These are phyloP conservation scores for Hedya salicella DNA, from an alignment of 2,888 invertebrate species.

Conservation along the genomic window DNA sequence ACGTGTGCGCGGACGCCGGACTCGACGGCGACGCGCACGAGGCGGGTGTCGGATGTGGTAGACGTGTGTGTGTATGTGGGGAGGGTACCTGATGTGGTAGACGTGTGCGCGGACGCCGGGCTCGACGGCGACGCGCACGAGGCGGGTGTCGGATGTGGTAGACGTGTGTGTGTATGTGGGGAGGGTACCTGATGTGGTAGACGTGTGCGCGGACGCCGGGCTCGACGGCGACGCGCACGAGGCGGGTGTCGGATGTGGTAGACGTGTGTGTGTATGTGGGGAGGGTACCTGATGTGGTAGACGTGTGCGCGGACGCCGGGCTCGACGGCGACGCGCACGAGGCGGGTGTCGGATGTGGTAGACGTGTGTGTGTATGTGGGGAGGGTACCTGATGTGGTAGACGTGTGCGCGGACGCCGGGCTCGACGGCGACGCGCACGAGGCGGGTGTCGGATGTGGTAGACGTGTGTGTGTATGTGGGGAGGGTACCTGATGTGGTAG, in stretches of 20 bases:
- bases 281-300: no score
- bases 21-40: slow-evolving; percentile 45
- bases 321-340: slow-evolving; percentile 45
- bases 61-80: slow-evolving; percentile 60
- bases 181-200: no score
- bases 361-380: slow-evolving; percentile 60
- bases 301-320: slow-evolving; percentile 61
- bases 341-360: slow-evolving; percentile 72
- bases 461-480: slow-evolving; percentile 60
- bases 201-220: slow-evolving; percentile 61
- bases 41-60: slow-evolving; percentile 72
- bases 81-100: no score
- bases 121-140: slow-evolving; percentile 45
- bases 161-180: slow-evolving; percentile 60
- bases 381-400: no score
- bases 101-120: slow-evolving; percentile 61
- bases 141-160: slow-evolving; percentile 72
- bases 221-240: slow-evolving; percentile 45
- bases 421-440: slow-evolving; percentile 45
- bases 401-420: slow-evolving; percentile 61
- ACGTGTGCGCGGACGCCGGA: slow-evolving; percentile 61
- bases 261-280: slow-evolving; percentile 60
- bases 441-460: slow-evolving; percentile 72
- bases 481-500: no score
- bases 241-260: slow-evolving; percentile 72